Evolutionary conservation across 2,888 invertebrate species (phyloP).

Genomic region (Polietes domitor): DNA sequence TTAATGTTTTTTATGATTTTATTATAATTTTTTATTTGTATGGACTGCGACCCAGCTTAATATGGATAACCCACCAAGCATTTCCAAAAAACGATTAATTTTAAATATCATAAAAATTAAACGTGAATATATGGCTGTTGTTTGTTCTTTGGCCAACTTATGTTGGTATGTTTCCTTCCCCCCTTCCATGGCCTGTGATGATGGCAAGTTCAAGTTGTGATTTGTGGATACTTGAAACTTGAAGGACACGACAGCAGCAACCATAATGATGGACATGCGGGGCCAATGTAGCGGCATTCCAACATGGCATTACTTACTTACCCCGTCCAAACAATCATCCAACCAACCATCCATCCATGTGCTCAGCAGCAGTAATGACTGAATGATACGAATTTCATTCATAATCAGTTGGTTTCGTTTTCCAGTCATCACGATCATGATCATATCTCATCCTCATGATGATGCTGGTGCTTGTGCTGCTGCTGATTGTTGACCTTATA

Average conservation of each 20-base stretch:
- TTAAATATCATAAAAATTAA: too few species aligned
- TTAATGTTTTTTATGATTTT: too few species aligned
- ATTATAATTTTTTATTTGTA: too few species aligned
- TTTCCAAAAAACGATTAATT: too few species aligned
- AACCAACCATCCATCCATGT: neutral
- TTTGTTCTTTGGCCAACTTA: too few species aligned
- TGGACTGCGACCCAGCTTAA: too few species aligned
- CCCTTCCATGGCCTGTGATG: neutral
- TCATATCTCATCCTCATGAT: neutral
- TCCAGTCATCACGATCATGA: neutral
- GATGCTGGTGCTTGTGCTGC: neutral
- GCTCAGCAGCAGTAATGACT: too few species aligned
- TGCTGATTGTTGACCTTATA: conserved; percentile 48
- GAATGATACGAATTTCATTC: neutral
- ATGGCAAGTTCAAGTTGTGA: conserved; percentile 3
- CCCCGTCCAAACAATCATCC: too few species aligned
- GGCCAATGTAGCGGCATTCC: neutral
- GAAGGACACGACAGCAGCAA: neutral
- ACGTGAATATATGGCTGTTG: too few species aligned
- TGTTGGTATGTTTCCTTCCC: too few species aligned
- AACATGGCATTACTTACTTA: too few species aligned
- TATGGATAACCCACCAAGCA: too few species aligned
- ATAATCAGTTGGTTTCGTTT: neutral
- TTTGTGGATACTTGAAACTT: conserved; percentile 8
- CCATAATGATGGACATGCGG: neutral